A percentile compares a stretch with the other conserved stretches of the same genome.
Conservation (phyloP, 2,113 vertebrate species). For the Felis catus region DNA sequence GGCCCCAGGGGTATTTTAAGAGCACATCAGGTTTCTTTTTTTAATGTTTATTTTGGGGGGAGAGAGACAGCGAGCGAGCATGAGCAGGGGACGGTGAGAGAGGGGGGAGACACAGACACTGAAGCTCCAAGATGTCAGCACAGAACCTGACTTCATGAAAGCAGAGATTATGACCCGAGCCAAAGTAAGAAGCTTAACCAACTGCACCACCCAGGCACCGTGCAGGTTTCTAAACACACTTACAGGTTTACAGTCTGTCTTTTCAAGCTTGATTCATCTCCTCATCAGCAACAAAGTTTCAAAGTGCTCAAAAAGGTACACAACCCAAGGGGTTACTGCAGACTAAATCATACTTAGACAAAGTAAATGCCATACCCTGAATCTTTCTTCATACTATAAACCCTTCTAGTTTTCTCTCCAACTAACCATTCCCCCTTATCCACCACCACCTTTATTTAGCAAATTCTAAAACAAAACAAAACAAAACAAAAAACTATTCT, state of each 20-base stretch:
- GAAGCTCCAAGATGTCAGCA: too few species aligned
- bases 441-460: background rate
- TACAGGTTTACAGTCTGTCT: background rate
- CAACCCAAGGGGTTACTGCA: background rate
- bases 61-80: too few species aligned
- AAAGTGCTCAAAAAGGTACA: background rate
- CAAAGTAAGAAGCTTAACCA: too few species aligned
- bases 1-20: background rate
- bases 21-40: background rate
- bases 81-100: too few species aligned
- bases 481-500: background rate
- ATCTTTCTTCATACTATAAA: background rate
- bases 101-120: too few species aligned
- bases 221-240: background rate
- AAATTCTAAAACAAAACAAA: background rate
- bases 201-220: too few species aligned
- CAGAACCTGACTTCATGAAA: too few species aligned
- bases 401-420: background rate
- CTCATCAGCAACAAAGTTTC: background rate
- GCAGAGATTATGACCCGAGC: too few species aligned
- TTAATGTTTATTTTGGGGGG: too few species aligned
- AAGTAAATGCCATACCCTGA: background rate
- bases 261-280: background rate
- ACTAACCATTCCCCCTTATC: background rate
- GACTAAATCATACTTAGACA: background rate